Base-by-base conservation (phyloP, 2,888 invertebrate genomes). In the Nomada fabriciana region DNA sequence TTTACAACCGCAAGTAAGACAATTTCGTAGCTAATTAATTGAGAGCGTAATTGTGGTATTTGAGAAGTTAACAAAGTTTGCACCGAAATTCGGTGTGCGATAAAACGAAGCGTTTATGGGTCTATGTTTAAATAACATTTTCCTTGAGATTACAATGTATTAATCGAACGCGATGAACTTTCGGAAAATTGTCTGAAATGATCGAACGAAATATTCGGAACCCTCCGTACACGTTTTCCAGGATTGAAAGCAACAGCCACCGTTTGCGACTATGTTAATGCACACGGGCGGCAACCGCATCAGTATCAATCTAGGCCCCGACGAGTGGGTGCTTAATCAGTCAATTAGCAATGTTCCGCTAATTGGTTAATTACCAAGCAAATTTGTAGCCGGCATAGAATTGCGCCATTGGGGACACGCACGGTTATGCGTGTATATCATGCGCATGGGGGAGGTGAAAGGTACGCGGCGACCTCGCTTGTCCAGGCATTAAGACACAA, bases 341-440 rank as follows among this genome's bases (percentile, higher is more conserved):
- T 87, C 90, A 90, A 90, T 91, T 91, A 91, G 86, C 86, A 67
- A 75, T 75, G 82, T 81, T 71, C 82, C 85, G 83, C 87, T 88
- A 90, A 91, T 92, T 89, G 88, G 87, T 89, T 91, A 90, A 92
- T 92, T 91, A 91, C 88, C 79, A 70, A 78, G 86, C 83, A 86
- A 90, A 89, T 90, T 91, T 86, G 86, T 84, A 83, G 76, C 79
- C 64, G 57, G 76, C 72, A 77, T 76, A 71, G 55, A 74, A 64
- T 67, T 64, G 64, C 59, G 68, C 82, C 69, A 76, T 65, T 47
- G 77, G 76, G 78, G 76, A 76, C 70, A 47, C 60, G 63, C 65
- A 63, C 36, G 60, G 60, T 75, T 76, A 68, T 67, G 65, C 61
- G 59, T 69, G 74, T 72, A 73, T 71, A 78, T 74, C 72, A 61